phyloP scores from a whole-genome alignment of 2,797 vertebrate genomes.

The Danio kyathit region DNA sequence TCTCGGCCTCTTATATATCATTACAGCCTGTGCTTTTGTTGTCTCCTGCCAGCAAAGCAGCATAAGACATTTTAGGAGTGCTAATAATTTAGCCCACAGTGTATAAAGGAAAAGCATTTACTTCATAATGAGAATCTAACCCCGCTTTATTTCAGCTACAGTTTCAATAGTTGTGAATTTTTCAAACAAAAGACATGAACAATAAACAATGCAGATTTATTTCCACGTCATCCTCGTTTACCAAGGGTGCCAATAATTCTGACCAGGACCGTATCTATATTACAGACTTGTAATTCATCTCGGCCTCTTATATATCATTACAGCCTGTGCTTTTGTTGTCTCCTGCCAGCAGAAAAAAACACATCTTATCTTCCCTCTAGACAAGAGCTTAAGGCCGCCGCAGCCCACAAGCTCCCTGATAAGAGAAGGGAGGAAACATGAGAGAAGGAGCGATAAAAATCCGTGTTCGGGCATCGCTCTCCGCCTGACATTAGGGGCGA shows the following conservation, averaged over 20 bases:
- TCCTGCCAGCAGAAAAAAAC: conserved; percentile 78
- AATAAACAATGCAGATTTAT: no score
- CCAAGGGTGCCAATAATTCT: no score
- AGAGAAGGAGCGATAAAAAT: conserved; percentile 74
- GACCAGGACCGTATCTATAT: no score
- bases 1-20: conserved; percentile 63
- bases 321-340: conserved; percentile 82
- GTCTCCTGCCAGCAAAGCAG: conserved; percentile 79
- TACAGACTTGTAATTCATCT: conserved; percentile 74
- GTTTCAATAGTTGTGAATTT: no score
- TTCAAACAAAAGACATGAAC: no score
- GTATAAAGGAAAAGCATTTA: no score
- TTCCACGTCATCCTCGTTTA: no score
- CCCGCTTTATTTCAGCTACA: no score
- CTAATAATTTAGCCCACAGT: no score
- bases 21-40: conserved; percentile 83
- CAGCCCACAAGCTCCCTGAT: conserved; percentile 86
- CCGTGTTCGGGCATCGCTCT: conserved; percentile 77
- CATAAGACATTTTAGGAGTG: no score
- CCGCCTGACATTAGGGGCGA: conserved; percentile 84
- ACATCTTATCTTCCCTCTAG: conserved; percentile 87
- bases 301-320: conserved; percentile 68
- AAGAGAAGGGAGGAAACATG: conserved; percentile 73
- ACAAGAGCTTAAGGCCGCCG: conserved; percentile 82
- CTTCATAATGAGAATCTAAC: no score